Base-by-base conservation (phyloP, 2,797 vertebrate genomes). In the Nannoperca australis region DNA sequence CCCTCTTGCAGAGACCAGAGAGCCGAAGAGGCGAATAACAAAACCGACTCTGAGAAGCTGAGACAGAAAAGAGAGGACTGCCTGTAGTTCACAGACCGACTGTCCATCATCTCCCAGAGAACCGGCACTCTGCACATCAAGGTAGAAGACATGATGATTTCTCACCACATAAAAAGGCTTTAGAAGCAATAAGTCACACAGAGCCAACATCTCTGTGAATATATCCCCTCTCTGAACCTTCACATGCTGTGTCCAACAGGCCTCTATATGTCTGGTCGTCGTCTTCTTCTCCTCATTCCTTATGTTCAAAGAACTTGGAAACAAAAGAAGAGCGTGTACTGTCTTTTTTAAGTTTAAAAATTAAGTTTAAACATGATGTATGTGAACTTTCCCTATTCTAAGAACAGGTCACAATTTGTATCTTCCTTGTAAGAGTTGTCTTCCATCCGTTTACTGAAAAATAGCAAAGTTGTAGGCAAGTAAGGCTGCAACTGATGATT, bases 41-140 rank as follows among this genome's bases (percentile, higher is more conserved):
- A 74, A 74, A 67, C 15, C 3, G 40, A 38, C 36, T 38, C 36
- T 38, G 36, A 85, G 66, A 56, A 14, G 60, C 67, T 62, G 64
- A 77, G 68, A 73, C 83, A 68, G 81, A 90, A 82, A 78, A 80
- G 81, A 81, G 63, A 82, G 49, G 61, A 56, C 75, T 73, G 73
- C 78, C 83, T 83, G 69, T 74, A 73, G 83, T 82, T 85, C 85
- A 84, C 76, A 77, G 68, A 72, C 73, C 24, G 30, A 82, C 79
- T 82, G 87, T 88, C 91, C 87, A 85, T 91, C 84, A 87, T 76
- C 38, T 90, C 79, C 60, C 44, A 51, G 63, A 78, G 81, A 84
- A 63, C 61, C 47, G 5, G 66, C 68, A 27, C 79, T 81, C 69
- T 68, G 81, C 78, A 82, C 87, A 86, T 89, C 76, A 89, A 89